Evolutionary conservation across 2,797 vertebrate species (phyloP).

Genomic region (Anguilla anguilla): DNA sequence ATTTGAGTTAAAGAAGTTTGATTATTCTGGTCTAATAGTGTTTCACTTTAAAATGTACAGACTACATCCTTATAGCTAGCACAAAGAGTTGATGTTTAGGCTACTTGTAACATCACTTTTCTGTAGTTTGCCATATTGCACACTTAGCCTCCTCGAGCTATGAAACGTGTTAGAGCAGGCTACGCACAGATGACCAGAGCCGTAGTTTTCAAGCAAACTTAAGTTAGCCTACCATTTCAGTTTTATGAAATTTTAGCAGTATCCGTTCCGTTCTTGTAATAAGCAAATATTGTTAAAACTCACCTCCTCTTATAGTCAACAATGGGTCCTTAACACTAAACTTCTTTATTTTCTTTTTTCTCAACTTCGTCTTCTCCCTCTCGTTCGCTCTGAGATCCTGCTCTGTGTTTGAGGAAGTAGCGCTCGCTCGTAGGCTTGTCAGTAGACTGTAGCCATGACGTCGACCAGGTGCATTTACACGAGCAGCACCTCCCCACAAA

Average conservation of each 20-base stretch:
- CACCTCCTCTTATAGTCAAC: slow-evolving; percentile 11
- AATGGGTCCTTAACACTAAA: neutral
- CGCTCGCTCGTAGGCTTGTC: neutral
- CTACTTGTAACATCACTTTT: neutral
- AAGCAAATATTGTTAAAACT: neutral
- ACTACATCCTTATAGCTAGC: neutral
- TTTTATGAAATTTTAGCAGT: neutral
- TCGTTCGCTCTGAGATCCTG: neutral
- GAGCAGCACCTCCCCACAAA: slow-evolving; percentile 5
- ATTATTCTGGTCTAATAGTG: neutral
- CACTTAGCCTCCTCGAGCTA: neutral
- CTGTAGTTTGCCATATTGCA: neutral
- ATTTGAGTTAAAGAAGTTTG: too few species aligned
- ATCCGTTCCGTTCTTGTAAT: too few species aligned
- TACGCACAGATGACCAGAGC: neutral
- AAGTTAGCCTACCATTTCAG: neutral
- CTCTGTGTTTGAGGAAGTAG: slow-evolving; percentile 34
- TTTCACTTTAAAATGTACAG: neutral
- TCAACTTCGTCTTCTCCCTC: neutral
- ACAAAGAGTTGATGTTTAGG: neutral
- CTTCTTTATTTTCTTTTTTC: neutral
- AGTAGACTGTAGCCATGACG: slow-evolving; percentile 26
- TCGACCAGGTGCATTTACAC: slow-evolving; percentile 29
- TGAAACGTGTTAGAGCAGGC: slow-evolving; percentile 11
- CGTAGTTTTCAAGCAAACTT: neutral